Evolutionary conservation across 2,888 invertebrate genomes (phyloP).

Genomic region (Lysandra coridon): DNA sequence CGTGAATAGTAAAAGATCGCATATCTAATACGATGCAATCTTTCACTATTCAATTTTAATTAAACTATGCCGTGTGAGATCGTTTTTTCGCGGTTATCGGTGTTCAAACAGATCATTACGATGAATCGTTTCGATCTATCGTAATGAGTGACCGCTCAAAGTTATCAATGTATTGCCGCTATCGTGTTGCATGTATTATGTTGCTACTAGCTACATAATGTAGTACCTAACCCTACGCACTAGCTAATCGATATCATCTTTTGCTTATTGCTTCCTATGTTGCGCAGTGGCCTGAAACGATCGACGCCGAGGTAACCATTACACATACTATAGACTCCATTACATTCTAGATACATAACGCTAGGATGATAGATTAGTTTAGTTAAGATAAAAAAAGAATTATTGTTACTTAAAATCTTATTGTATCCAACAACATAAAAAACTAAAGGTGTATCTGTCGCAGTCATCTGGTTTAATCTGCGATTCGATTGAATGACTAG

Average conservation of each 20-base stretch:
- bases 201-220: conserved; percentile 31
- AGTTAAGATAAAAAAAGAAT: not conserved
- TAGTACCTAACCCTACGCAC: conserved; percentile 45
- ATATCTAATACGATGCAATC: no score
- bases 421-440: not conserved
- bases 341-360: conserved; percentile 36
- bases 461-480: no score
- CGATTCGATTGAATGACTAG: no score
- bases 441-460: not conserved
- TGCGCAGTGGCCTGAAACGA: conserved; percentile 75
- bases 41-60: no score
- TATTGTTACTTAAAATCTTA: not conserved
- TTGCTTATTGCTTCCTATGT: conserved; percentile 71
- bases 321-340: conserved; percentile 36
- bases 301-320: conserved; percentile 69
- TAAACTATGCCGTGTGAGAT: not conserved
- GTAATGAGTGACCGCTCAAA: not conserved
- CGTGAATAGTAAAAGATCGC: no score
- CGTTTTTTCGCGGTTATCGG: not conserved
- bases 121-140: not conserved
- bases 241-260: conserved; percentile 60
- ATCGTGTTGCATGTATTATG: conserved; percentile 18
- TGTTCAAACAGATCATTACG: no score
- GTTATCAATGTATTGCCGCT: not conserved
- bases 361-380: conserved; percentile 30